Percentiles rank a stretch among this genome's conserved stretches.
phyloP scores from a whole-genome alignment of 2,888 invertebrate genomes.

The Pseudococcus longispinus region DNA sequence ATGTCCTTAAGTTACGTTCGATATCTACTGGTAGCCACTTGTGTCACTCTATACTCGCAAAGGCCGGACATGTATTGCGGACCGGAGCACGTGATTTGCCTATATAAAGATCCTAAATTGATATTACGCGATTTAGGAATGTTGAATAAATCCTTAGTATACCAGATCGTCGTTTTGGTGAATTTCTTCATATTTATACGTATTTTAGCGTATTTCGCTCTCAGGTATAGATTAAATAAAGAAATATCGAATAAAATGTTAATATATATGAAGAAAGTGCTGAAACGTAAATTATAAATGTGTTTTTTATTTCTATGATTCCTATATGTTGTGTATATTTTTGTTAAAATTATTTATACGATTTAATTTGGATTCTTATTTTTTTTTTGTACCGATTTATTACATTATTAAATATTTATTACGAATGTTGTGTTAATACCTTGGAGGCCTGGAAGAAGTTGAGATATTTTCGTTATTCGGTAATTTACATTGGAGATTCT shows the following conservation, averaged over 20 bases:
- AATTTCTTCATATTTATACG: conserved; percentile 69
- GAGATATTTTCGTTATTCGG: no score
- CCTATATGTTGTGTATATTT: conserved; percentile 1
- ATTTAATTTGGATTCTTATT: background rate
- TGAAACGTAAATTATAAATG: conserved; percentile 60
- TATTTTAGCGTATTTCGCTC: conserved; percentile 66
- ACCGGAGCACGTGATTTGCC: conserved; percentile 67
- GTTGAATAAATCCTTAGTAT: conserved; percentile 65
- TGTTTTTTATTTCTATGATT: conserved; percentile 14
- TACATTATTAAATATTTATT: conserved; percentile 10
- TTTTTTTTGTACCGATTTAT: conserved; percentile 24
- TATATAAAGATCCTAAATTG: conserved; percentile 67
- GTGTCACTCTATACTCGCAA: conserved; percentile 68
- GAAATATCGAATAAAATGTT: conserved; percentile 69
- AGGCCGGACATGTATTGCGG: conserved; percentile 70
- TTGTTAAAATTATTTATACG: conserved; percentile 5
- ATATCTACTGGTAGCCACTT: conserved; percentile 72
- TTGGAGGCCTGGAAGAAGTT: no score
- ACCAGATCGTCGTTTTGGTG: conserved; percentile 69
- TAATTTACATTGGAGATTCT: no score
- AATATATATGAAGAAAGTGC: conserved; percentile 67
- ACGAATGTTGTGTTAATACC: background rate
- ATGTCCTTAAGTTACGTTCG: conserved; percentile 72
- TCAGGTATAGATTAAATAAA: conserved; percentile 68
- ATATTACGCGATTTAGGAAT: conserved; percentile 74